Evolutionary conservation across 2,888 invertebrate genomes (phyloP).

Genomic region (Phyllotreta cruciferae): DNA sequence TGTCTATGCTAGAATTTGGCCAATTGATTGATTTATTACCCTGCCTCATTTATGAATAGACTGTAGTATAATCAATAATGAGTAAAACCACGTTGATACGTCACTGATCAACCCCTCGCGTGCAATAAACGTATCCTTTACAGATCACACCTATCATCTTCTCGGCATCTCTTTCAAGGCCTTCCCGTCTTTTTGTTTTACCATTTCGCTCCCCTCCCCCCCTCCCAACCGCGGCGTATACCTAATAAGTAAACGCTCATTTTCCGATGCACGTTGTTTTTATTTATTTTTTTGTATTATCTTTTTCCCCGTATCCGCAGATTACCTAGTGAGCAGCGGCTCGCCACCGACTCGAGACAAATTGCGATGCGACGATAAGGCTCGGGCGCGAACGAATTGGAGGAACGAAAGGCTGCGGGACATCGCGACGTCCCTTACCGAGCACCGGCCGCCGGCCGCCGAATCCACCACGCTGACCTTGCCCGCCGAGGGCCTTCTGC

Average conservation of each 20-base stretch:
- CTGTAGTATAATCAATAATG: too few relatives aligned
- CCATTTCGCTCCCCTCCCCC: background rate
- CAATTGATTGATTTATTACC: too few relatives aligned
- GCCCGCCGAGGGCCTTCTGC: constrained; percentile 79
- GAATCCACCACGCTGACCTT: constrained; percentile 64
- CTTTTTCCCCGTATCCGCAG: constrained; percentile 43
- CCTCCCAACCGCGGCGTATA: background rate
- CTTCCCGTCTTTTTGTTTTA: background rate
- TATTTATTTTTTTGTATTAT: background rate
- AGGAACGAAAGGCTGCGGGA: constrained; percentile 80
- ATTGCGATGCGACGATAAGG: constrained; percentile 78
- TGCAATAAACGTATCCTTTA: background rate
- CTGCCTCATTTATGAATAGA: too few relatives aligned
- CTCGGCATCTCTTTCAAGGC: constrained; percentile 3
- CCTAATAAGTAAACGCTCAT: too few relatives aligned
- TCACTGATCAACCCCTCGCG: too few relatives aligned
- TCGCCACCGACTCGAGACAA: constrained; percentile 83
- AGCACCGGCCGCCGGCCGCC: constrained; percentile 63
- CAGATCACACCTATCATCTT: constrained; percentile 8
- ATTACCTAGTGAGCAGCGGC: constrained; percentile 71
- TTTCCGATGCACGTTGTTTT: too few relatives aligned
- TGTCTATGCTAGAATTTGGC: too few relatives aligned
- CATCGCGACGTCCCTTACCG: constrained; percentile 83
- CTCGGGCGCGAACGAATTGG: constrained; percentile 64
- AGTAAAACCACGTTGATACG: too few relatives aligned